Evolutionary conservation across 2,888 invertebrate species (phyloP).

Genomic region (Physocephala rufipes): DNA sequence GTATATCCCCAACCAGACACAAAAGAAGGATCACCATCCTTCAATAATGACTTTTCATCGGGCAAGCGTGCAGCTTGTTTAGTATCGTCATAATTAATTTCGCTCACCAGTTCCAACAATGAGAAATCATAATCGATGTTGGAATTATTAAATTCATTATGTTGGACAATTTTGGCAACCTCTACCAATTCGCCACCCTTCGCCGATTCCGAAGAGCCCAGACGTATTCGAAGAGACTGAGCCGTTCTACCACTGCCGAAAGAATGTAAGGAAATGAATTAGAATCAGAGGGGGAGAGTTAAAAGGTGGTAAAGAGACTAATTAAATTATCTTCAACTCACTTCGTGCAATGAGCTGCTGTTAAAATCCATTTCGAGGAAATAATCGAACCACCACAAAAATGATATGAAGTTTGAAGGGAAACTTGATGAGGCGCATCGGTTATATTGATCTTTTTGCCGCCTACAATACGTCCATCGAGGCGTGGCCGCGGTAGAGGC

Average conservation of each 20-base stretch:
- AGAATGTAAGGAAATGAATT: neutral
- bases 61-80: slow-evolving; percentile 67
- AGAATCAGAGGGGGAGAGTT: no score
- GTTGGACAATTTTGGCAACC: slow-evolving; percentile 67
- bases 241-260: slow-evolving; percentile 53
- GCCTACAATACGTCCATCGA: slow-evolving; percentile 65
- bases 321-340: slow-evolving; percentile 47
- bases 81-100: slow-evolving; percentile 66
- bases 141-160: slow-evolving; percentile 69
- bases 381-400: slow-evolving; percentile 65
- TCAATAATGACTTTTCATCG: slow-evolving; percentile 52
- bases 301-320: neutral
- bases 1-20: slow-evolving; percentile 65
- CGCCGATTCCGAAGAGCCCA: slow-evolving; percentile 68
- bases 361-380: slow-evolving; percentile 61
- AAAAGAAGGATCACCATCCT: slow-evolving; percentile 59
- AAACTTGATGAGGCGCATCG: slow-evolving; percentile 64
- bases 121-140: slow-evolving; percentile 72
- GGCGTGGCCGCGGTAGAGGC: slow-evolving; percentile 49
- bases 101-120: slow-evolving; percentile 67
- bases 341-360: slow-evolving; percentile 65
- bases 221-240: slow-evolving; percentile 64
- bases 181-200: slow-evolving; percentile 68
- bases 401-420: slow-evolving; percentile 59
- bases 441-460: slow-evolving; percentile 63